phyloP scores from a whole-genome alignment of 1,140 invertebrate genomes.

The Bombyx mori region ASM3026992v2 NC_085128.1:17404501-17405000 shows the following conservation, averaged over 20 bases:
- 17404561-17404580: conserved; percentile 41
- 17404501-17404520: conserved; percentile 10
- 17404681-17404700: conserved; percentile 20
- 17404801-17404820: too few relatives aligned
- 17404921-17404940: conserved; percentile 13
- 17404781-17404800: too few relatives aligned
- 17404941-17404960: conserved; percentile 8
- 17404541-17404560: conserved; percentile 19
- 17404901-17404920: conserved; percentile 4
- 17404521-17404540: conserved; percentile 2
- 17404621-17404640: too few relatives aligned
- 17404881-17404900: conserved; percentile 1
- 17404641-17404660: neutral
- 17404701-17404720: conserved; percentile 17
- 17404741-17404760: conserved; percentile 19
- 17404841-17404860: conserved; percentile 8
- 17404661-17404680: conserved; percentile 6
- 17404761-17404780: conserved; percentile 7
- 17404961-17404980: conserved; percentile 14
- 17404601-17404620: neutral
- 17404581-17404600: conserved; percentile 1
- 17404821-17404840: neutral
- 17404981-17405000: conserved; percentile 25
- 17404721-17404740: conserved; percentile 12
- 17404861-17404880: conserved; percentile 8